phyloP scores from a whole-genome alignment of 2,797 vertebrate genomes.

The Mus minutoides region DNA sequence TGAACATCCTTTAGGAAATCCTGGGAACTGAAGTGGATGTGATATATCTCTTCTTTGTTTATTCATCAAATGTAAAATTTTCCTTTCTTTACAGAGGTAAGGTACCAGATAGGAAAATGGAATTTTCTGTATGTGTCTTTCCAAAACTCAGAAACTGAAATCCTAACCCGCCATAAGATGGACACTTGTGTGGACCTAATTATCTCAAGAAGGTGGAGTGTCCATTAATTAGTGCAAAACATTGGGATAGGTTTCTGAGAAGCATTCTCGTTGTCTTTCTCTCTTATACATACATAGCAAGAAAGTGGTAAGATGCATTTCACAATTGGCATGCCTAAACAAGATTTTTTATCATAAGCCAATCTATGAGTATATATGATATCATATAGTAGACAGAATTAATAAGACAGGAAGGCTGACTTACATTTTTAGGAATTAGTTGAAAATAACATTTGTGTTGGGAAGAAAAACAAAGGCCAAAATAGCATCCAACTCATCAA shows the following conservation, averaged over 20 bases:
- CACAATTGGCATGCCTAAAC: neutral
- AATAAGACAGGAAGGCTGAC: neutral
- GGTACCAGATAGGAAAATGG: neutral
- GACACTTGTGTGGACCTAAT: neutral
- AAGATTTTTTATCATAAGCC: neutral
- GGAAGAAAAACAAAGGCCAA: neutral
- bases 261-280: neutral
- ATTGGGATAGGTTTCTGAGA: too few species aligned
- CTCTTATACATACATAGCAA: neutral
- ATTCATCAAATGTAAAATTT: neutral
- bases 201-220: neutral
- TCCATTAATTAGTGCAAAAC: neutral
- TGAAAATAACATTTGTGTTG: neutral
- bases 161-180: neutral
- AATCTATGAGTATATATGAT: rapidly evolving
- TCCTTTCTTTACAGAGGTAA: neutral
- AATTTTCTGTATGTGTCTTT: neutral
- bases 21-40: neutral
- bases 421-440: neutral
- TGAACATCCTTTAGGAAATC: neutral
- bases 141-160: neutral
- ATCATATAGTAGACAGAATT: neutral
- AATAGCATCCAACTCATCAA: neutral
- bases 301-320: neutral
- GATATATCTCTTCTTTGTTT: rapidly evolving